A percentile compares a stretch with the other conserved stretches of the same genome.
phyloP scores from a whole-genome alignment of 1,140 invertebrate genomes.

The Drosophila ogumai region DNA sequence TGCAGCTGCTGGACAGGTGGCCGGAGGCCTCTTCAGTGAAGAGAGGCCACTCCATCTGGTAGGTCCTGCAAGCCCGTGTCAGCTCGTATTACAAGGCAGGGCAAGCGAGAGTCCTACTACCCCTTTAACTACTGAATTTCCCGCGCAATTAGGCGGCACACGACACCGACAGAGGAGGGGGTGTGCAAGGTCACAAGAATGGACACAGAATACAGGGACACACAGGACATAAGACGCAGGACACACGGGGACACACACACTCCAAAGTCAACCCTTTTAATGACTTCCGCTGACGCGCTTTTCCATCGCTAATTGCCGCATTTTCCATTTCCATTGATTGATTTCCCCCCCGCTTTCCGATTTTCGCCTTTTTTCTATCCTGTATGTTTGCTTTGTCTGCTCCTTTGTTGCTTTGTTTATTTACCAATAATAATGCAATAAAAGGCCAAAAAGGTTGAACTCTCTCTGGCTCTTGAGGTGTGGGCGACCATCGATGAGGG shows the following conservation, averaged over 20 bases:
- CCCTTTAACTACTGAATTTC: constrained; percentile 4
- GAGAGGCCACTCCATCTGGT: not conserved
- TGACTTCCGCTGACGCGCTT: constrained; percentile 61
- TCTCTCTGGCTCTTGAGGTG: constrained; percentile 3
- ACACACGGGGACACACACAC: constrained; percentile 16
- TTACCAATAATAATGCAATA: constrained; percentile 76
- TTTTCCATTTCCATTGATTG: constrained; percentile 63
- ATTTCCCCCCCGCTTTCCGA: constrained; percentile 33
- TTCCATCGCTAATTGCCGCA: constrained; percentile 60
- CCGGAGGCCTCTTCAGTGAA: not conserved
- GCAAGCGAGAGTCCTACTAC: constrained; percentile 8
- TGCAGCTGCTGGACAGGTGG: not conserved
- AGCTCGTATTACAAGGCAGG: constrained; percentile 43
- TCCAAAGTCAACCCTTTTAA: constrained; percentile 70
- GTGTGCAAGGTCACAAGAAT: constrained; percentile 14
- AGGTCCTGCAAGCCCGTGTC: constrained; percentile 1
- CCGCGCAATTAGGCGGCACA: constrained; percentile 68
- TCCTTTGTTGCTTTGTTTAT: constrained; percentile 45
- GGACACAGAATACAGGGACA: not conserved
- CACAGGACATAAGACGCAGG: constrained; percentile 9
- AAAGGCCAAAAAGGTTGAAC: constrained; percentile 53
- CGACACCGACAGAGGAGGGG: not conserved
- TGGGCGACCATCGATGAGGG: constrained; percentile 10
- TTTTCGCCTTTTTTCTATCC: constrained; percentile 7
- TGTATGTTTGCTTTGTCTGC: constrained; percentile 21